phyloP scores from a whole-genome alignment of 2,888 invertebrate species.

The Endotricha flammealis region DNA sequence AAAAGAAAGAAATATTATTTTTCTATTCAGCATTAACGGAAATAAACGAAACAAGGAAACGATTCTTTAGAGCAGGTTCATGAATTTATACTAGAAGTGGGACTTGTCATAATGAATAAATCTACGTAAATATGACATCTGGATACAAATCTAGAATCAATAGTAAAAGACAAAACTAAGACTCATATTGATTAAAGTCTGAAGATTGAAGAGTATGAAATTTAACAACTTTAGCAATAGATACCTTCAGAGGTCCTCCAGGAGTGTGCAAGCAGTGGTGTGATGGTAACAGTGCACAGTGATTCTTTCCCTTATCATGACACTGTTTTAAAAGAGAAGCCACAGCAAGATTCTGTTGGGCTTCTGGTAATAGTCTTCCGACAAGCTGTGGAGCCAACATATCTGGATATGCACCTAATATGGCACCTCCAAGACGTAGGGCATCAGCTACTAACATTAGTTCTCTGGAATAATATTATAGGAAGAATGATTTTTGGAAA shows the following conservation, averaged over 20 bases:
- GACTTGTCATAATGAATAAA: too few species aligned
- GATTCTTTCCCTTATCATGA: slow-evolving; percentile 90
- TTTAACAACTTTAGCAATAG: too few species aligned
- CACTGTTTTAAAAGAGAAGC: slow-evolving; percentile 93
- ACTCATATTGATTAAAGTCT: too few species aligned
- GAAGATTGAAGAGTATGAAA: too few species aligned
- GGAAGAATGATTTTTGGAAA: background rate
- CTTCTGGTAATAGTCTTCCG: slow-evolving; percentile 93
- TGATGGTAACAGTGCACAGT: slow-evolving; percentile 93
- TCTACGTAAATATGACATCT: too few species aligned
- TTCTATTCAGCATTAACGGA: too few species aligned
- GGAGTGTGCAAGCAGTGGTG: slow-evolving; percentile 98
- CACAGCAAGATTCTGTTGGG: slow-evolving; percentile 82
- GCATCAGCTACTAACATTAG: slow-evolving; percentile 96
- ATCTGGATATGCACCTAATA: slow-evolving; percentile 92
- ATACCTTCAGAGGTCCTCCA: slow-evolving; percentile 96
- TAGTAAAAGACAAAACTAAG: too few species aligned
- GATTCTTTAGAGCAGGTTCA: too few species aligned
- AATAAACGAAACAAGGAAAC: too few species aligned
- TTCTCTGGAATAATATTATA: slow-evolving; percentile 79
- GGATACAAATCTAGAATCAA: too few species aligned
- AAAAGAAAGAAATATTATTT: too few species aligned
- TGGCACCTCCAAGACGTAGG: slow-evolving; percentile 94
- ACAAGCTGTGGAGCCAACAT: slow-evolving; percentile 97
- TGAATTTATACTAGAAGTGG: too few species aligned